Evolutionary conservation across 37 sponge, comb jelly and placozoan species (phyloP), one percentile per base, ranked within the genome.

Genomic region (Cliona cf. orientalis): DNA sequence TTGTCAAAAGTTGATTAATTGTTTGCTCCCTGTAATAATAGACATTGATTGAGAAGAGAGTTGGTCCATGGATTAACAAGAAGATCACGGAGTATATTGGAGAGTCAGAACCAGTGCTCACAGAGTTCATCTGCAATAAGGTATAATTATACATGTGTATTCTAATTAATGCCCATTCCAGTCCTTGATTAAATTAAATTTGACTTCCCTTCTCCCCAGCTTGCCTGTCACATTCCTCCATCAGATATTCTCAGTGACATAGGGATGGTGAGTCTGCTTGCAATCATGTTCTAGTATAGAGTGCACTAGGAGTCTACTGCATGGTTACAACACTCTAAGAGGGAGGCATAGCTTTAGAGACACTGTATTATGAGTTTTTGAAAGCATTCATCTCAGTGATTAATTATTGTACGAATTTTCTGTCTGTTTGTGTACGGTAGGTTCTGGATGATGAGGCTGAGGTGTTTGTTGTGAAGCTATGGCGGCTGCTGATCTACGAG

Each of bases 21-120:
- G 9, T 43, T 11, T 41, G 28, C 37, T 70, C 5, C 9, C 61
- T 76, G 11, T 49, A 3, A 26, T n/a, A 59, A 0, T 46, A 94
- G 95, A 82, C 66, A 34, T 79, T 98, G 63, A 90, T 95, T 69
- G 96, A 98, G 43, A 95, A 93, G 57, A 85, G 96, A n/a, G 80
- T 98, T 9, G 79, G 85, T 22, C 95, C 96, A 0, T 98, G 99
- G 99, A 91, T 98, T 31, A 95, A 91, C 70, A 95, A 93, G 86
- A 98, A 98, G 87, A 98, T 98, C 34, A 86, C 88, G 19, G 99
- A 98, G 76, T 98, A 98, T 78, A 95, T 98, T 58, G 99, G 99
- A 66, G 99, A 98, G 62, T 83, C 89, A 57, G 99, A 98, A 67
- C 94, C 92, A 22, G 86, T 91, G 43, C 79, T 98, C 1, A 87